Evolutionary conservation across 2,888 invertebrate genomes (phyloP).

Genomic region (Melanostoma mellinum): DNA sequence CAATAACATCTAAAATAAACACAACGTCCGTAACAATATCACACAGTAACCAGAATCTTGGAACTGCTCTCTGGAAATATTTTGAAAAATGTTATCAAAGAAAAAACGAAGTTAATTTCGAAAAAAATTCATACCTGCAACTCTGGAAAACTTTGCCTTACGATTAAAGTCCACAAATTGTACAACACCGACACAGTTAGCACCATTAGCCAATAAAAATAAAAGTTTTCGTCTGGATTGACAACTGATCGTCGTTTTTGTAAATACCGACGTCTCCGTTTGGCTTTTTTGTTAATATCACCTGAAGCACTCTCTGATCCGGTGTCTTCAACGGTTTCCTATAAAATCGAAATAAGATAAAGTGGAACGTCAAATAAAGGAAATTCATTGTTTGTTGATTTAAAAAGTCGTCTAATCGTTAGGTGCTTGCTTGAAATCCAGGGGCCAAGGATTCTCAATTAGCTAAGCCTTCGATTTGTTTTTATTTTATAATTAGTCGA

Average conservation of each 20-base stretch:
- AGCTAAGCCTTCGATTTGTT: no score
- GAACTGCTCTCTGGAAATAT: conserved; percentile 85
- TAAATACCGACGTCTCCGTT: conserved; percentile 87
- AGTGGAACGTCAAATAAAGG: background rate
- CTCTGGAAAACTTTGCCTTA: conserved; percentile 96
- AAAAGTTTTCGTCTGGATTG: conserved; percentile 97
- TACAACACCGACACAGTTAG: conserved; percentile 95
- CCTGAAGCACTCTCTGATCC: conserved; percentile 87
- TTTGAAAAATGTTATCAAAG: conserved; percentile 4
- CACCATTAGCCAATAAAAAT: conserved; percentile 97
- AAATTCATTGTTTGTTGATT: no score
- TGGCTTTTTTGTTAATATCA: conserved; percentile 84
- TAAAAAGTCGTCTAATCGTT: no score
- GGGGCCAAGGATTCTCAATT: no score
- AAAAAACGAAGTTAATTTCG: background rate
- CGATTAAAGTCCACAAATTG: conserved; percentile 97
- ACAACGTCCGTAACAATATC: conserved; percentile 94
- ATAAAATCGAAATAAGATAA: background rate
- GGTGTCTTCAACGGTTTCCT: conserved; percentile 86
- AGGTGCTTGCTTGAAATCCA: no score
- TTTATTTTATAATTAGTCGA: no score
- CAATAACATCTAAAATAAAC: conserved; percentile 93
- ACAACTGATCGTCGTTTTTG: conserved; percentile 91
- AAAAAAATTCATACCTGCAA: conserved; percentile 84
- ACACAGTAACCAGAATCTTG: conserved; percentile 90